Conservation (phyloP, 2,888 invertebrate genomes). For the Gymnosoma rotundatum region DNA sequence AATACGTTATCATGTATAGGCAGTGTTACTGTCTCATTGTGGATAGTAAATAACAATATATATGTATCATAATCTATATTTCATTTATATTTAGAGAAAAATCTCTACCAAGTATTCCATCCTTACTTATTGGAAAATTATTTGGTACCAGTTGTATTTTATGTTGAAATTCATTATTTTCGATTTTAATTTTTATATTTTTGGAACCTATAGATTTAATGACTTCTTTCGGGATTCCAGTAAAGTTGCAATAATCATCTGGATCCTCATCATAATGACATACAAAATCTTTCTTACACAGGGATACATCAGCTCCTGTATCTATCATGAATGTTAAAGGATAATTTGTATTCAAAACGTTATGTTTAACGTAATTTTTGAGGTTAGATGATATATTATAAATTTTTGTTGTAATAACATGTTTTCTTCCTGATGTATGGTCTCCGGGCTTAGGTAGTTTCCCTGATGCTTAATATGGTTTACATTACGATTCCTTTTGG, state of each 20-base stretch:
- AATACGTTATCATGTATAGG: constrained; percentile 32
- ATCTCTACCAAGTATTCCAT: constrained; percentile 59
- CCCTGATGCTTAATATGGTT: too few species aligned
- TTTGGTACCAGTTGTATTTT: too few species aligned
- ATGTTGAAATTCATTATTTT: not conserved
- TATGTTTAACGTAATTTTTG: constrained; percentile 3
- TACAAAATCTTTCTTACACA: constrained; percentile 40
- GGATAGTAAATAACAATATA: constrained; percentile 10
- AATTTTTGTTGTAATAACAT: too few species aligned
- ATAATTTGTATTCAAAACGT: constrained; percentile 6
- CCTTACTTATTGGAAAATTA: not conserved
- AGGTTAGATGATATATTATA: too few species aligned
- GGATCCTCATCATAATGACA: constrained; percentile 20
- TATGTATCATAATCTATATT: constrained; percentile 52
- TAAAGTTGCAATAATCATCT: constrained; percentile 23
- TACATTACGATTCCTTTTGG: too few species aligned
- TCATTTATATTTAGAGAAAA: constrained; percentile 38
- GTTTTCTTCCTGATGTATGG: too few species aligned
- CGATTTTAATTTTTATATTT: too few species aligned
- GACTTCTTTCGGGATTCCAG: too few species aligned
- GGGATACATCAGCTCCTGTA: constrained; percentile 40
- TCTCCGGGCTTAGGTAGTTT: too few species aligned
- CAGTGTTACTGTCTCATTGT: constrained; percentile 7
- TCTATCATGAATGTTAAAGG: constrained; percentile 30
- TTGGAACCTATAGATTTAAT: too few species aligned